Evolutionary conservation across 1,140 invertebrate species (phyloP).

Genomic region (Mamestra configurata): DNA sequence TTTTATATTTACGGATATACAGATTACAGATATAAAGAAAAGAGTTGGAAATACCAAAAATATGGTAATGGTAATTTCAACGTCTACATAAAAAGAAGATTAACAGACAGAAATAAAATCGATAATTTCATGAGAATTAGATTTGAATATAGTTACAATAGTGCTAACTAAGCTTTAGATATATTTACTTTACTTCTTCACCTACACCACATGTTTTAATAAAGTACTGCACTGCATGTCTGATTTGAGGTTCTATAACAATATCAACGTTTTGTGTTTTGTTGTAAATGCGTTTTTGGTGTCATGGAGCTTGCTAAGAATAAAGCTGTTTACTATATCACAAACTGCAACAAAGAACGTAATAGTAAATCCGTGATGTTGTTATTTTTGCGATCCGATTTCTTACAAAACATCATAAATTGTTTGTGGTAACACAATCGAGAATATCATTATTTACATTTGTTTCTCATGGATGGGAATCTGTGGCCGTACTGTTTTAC

Average conservation of each 20-base stretch:
- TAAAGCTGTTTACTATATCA: neutral
- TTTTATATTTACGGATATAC: too few relatives aligned
- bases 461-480: neutral
- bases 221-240: neutral
- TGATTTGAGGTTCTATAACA: neutral
- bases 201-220: too few relatives aligned
- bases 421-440: neutral
- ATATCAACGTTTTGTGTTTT: neutral
- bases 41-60: too few relatives aligned
- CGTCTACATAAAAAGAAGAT: too few relatives aligned
- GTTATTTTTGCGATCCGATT: too few relatives aligned
- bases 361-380: neutral
- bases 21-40: too few relatives aligned
- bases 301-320: neutral
- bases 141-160: neutral
- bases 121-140: neutral
- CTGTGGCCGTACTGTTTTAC: slow-evolving; percentile 58
- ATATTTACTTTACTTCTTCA: too few relatives aligned
- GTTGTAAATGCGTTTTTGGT: neutral
- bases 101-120: too few relatives aligned
- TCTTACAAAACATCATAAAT: neutral
- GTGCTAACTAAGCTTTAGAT: neutral
- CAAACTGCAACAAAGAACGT: neutral
- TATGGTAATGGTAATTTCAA: too few relatives aligned
- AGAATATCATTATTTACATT: neutral